Evolutionary conservation across 2,888 invertebrate species (phyloP), one percentile per base, ranked within the genome.

Genomic region (Dolomedes plantarius): DNA sequence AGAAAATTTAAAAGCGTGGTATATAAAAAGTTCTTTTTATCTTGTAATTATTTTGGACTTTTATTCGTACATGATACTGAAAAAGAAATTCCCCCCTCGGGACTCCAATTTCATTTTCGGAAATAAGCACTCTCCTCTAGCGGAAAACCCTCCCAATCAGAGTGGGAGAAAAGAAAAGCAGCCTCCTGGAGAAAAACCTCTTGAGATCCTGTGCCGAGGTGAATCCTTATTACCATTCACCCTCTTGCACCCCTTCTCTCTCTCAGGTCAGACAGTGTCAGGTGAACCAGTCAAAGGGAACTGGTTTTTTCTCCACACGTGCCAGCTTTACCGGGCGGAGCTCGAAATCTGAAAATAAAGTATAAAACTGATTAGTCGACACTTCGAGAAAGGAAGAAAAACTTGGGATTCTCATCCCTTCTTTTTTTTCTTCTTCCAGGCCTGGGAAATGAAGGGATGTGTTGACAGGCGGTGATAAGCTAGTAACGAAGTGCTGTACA

Each of bases 181-280:
- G n/a, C n/a, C 46, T 46, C 46, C 46, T 46, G 16, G 46, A 46
- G 46, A 46, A 46, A 11, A 11, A n/a, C 16, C 46, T 65, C 29
- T 29, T 65, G 29, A 41, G 31, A 64, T 56, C 78, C 50, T 78
- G 68, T 50, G 67, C n/a, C 46, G 6, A 68, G 68, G 68, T 77
- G 50, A 50, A 50, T 77, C 29, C 68, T 56, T 36, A 32, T 68
- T 78, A 36, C 28, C 9, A 64, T 78, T 78, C 69, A 68, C 32
- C 29, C 36, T 76, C 31, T 28, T 75, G 29, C 75, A 16, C 32
- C 56, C 28, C 75, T 67, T 46, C 31, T 28, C 50, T 46, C 31
- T 28, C 32, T 32, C 69, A 73, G 78, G 78, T 78, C 78, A 68
- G 69, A 27, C 23, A 76, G 46, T 67, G 75, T 75, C 65, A 73